phyloP scores from a whole-genome alignment of 2,888 invertebrate species.

The Sesia apiformis region DNA sequence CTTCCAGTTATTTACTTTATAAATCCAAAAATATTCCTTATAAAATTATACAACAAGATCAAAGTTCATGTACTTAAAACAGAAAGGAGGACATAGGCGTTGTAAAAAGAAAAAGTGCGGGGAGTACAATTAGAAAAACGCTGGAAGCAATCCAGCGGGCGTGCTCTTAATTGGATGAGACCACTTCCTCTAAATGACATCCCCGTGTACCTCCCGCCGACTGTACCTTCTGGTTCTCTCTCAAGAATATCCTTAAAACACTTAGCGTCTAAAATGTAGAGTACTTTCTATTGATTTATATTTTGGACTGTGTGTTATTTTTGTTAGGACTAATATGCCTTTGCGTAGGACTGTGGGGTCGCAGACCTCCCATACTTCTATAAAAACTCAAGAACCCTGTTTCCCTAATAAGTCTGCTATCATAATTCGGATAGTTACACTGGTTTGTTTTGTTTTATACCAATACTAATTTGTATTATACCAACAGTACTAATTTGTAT shows the following conservation, averaged over 20 bases:
- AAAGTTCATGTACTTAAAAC: conserved; percentile 2
- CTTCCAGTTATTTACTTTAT: too few species aligned
- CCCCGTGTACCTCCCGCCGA: conserved; percentile 15
- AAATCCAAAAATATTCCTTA: background rate
- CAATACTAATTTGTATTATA: too few species aligned
- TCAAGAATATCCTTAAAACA: background rate
- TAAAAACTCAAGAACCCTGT: too few species aligned
- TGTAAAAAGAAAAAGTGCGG: conserved; percentile 39
- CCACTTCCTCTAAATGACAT: conserved; percentile 66
- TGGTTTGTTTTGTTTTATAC: too few species aligned
- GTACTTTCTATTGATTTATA: too few species aligned
- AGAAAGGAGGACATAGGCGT: conserved; percentile 23
- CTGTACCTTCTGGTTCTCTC: background rate
- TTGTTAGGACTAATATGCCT: too few species aligned
- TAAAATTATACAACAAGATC: background rate
- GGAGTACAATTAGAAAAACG: conserved; percentile 60
- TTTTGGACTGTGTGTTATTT: too few species aligned
- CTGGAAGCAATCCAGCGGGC: conserved; percentile 63
- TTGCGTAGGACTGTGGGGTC: too few species aligned
- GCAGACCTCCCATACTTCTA: too few species aligned
- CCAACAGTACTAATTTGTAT: too few species aligned
- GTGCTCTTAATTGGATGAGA: conserved; percentile 70
- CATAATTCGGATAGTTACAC: too few species aligned
- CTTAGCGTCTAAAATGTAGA: background rate
- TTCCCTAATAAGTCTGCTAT: too few species aligned